Percentiles rank a stretch among this genome's conserved stretches.
Conservation (phyloP, 2,888 invertebrate genomes). For the Microplitis manilae region DNA sequence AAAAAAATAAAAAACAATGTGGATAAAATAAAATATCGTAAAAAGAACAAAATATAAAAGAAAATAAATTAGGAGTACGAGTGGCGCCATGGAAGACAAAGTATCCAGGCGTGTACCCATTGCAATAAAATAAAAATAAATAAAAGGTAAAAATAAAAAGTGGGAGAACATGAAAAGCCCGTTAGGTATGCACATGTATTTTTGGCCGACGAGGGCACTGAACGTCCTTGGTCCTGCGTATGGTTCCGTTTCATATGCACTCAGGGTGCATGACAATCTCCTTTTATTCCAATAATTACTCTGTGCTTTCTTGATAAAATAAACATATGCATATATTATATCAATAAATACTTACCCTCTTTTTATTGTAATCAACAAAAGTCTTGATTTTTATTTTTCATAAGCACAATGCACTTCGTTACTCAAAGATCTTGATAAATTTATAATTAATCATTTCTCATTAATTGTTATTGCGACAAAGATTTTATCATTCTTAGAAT, state of each 20-base stretch:
- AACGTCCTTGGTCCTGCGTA: slow-evolving; percentile 61
- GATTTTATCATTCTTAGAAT: neutral
- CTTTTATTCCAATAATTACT: neutral
- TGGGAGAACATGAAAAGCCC: slow-evolving; percentile 31
- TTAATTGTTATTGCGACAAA: neutral
- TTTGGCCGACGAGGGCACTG: slow-evolving; percentile 56
- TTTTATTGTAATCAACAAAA: neutral
- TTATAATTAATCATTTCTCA: neutral
- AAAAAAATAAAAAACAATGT: neutral
- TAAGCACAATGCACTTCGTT: neutral
- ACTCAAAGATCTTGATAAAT: neutral
- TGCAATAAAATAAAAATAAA: neutral
- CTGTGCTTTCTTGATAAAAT: neutral
- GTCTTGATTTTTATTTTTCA: neutral
- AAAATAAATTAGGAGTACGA: neutral
- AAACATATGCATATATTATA: neutral
- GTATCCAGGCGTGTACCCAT: neutral
- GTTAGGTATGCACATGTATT: slow-evolving; percentile 50
- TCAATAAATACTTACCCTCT: neutral
- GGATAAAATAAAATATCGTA: neutral
- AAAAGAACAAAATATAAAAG: slow-evolving; percentile 5
- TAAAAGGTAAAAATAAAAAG: neutral
- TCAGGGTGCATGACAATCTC: neutral
- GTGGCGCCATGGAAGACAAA: slow-evolving; percentile 9
- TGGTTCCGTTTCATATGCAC: slow-evolving; percentile 13